Base-by-base conservation (phyloP, 2,888 invertebrate species). In the Torymus aiolomorphi region DNA sequence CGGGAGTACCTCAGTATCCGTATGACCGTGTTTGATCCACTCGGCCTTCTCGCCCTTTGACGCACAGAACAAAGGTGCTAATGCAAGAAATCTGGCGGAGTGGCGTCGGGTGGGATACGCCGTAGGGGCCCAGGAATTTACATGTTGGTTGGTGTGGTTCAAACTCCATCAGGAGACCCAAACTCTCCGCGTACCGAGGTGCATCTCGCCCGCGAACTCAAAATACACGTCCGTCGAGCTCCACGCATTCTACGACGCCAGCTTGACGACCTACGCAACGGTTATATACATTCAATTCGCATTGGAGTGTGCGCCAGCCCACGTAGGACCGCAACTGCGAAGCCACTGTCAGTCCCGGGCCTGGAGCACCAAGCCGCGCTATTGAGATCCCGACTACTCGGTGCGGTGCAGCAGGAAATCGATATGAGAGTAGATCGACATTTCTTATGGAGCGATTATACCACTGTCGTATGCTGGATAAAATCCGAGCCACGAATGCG, bases 11-110 rank as follows among this genome's bases (percentile, higher is more conserved):
- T 65, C 11, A 10, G 63, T 1, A 12, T 73, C 1, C 54, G 54
- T 8, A 65, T 72, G 72, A 62, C 73, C 16, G 42, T 73, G 2
- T 73, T 57, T 12, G 57, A 70, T 42, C 70, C 70, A n/a, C 42
- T 70, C n/a, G 18, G 51, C 1, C 18, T 70, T 16, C 14, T 70
- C n/a, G 12, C 16, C 70, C 70, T 0, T 70, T 70, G 14, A 42
- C 18, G 2, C 8, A 42, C 10, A 42, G 31, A 63, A 54, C 73
- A 2, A 11, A 49, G 13, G 56, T 73, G 0, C 42, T 56, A 16
- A 73, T 73, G 63, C 63, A 73, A 31, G n/a, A 61, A 51, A 56
- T 65, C 10, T 69, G 57, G 31, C 2, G 31, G 8, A 69, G 57
- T 14, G 56, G 56, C 11, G 18, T 69, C 14, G n/a, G 31, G 3